phyloP scores from a whole-genome alignment of 2,113 vertebrate genomes.

The Loxodonta africana region DNA sequence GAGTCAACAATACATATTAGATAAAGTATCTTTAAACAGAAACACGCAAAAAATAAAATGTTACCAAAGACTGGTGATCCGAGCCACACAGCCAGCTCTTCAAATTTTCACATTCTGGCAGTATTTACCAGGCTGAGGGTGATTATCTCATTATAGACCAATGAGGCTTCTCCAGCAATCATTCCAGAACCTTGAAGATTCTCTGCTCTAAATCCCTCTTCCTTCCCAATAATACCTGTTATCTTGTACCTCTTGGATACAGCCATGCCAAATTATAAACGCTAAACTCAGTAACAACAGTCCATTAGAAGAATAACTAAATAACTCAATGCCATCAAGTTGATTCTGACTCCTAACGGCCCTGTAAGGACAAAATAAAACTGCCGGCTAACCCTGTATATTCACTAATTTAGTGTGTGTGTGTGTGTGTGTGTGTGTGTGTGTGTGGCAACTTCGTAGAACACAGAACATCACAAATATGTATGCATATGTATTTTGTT shows the following conservation, averaged over 20 bases:
- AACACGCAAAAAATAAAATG: no score
- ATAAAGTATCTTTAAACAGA: no score
- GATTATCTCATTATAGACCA: conserved; percentile 97
- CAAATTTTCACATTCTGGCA: not conserved
- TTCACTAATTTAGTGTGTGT: no score
- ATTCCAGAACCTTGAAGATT: conserved; percentile 98
- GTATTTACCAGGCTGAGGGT: conserved; percentile 97
- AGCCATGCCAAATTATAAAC: conserved; percentile 77
- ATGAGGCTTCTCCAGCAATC: conserved; percentile 98
- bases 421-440: no score
- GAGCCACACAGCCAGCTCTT: not conserved
- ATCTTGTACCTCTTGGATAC: conserved; percentile 95
- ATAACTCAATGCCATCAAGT: no score
- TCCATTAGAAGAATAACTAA: conserved; percentile 67
- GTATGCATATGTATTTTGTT: not conserved
- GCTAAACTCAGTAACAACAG: conserved; percentile 63
- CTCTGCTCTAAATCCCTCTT: conserved; percentile 97
- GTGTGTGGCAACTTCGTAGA: no score
- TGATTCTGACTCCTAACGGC: no score
- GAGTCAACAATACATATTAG: no score
- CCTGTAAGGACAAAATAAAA: no score
- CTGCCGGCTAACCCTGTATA: no score
- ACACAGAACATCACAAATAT: no score
- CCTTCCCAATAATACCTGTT: conserved; percentile 99
- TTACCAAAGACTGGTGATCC: not conserved